Base-by-base conservation (phyloP, 2,113 vertebrate species). In the Mesembrinibis cayennensis region DNA sequence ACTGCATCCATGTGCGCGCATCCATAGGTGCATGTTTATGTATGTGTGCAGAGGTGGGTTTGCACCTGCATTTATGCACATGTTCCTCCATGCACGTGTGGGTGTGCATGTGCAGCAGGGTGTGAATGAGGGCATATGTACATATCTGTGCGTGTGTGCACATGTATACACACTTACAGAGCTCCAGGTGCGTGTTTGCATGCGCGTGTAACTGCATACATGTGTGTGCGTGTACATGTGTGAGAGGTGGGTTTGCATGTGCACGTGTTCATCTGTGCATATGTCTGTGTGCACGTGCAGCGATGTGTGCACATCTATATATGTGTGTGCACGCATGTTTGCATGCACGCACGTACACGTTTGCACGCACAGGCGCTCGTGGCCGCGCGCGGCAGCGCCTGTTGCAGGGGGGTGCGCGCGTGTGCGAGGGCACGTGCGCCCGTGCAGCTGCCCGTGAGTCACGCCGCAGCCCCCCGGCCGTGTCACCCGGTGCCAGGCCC, bases 301-400 rank as follows among this genome's bases (percentile, higher is more conserved):
- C 4, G 1, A 10, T 3, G 36, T 1, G 17, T 17, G 14, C 36
- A 7, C 36, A 6, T 13, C 66, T 26, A 4, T 7, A 17, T 8
- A 8, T 6, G 27, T 4, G 3, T 2, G 13, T 3, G 5, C 4
- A 3, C 12, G 7, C 7, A 2, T 1, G 4, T n/a, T 30, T 23
- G 6, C 42, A 16, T 2, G 14, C n/a, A 5, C 5, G 8, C 56
- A 25, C 42, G 2, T 4, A 6, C 2, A 2, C 17, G 4, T 14
- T 10, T 16, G 65, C 49, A 13, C 1, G 8, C 36, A 3, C 13
- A 21, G 49, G 61, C 6, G 2, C 56, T 13, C 6, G 5, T 2
- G 42, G 25, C 58, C 2, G 42, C 55, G 7, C 2, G 42, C 52
- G 13, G 34, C 79, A 26, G 63, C 16, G 6, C 45, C 58, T 11